Base-by-base conservation (phyloP, 2,113 vertebrate species). In the Hypanus sabinus region DNA sequence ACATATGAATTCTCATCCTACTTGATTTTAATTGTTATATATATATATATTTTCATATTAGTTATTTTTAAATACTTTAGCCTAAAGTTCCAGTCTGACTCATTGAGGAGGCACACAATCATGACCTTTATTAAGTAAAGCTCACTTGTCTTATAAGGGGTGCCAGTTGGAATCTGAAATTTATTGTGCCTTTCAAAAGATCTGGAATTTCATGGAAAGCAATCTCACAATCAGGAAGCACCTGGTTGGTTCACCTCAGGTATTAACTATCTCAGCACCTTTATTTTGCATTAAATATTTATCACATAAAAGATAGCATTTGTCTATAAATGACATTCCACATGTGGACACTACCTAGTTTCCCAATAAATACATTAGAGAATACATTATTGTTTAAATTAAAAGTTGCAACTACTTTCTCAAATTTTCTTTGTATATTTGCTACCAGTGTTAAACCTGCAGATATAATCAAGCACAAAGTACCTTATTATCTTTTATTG, bases 401-500 rank as follows among this genome's bases (percentile, higher is more conserved):
- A 33, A 90, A 87, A 87, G 30, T 11, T 85, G 46, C 38, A 85
- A 55, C 80, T 46, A 27, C 81, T 24, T 85, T 85, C 81, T 57
- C 18, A 85, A 85, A 57, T 24, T 27, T 38, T 57, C 18, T 83
- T 46, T 9, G 27, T 16, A 71, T 12, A 73, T 93, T 73, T 46
- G 71, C 11, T 11, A 55, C 7, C 33, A 91, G 0, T 71, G 68
- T 55, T 93, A 75, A 93, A 55, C 55, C 24, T 55, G 68, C 8
- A 93, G 91, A 73, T 36, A 93, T 73, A 30, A 38, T 93, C 24
- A 73, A 55, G 27, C n/a, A 46, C 3, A 75, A 73, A 65, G 0
- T 96, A 99, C 98, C 98, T 98, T 97, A 60, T 99, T 99, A 95
- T 98, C 96, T 96, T 98, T 99, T 94, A 99, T 94, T n/a, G 98